phyloP scores from a whole-genome alignment of 2,888 invertebrate species.

The Shargacucullia verbasci region DNA sequence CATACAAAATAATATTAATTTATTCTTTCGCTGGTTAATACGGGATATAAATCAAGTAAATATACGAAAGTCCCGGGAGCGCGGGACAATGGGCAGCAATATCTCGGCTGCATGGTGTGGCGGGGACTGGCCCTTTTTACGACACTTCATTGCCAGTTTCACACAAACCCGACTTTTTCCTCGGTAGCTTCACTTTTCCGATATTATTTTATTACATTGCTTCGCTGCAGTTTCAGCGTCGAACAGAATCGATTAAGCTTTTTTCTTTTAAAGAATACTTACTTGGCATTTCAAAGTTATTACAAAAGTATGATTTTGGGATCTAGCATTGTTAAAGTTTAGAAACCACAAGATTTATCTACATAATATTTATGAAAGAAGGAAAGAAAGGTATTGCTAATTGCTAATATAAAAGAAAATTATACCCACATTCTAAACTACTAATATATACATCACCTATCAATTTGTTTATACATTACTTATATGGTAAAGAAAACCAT shows the following conservation, averaged over 20 bases:
- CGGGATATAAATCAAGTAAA: slow-evolving; percentile 33
- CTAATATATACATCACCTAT: no score
- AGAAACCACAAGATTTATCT: no score
- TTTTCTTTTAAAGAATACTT: slow-evolving; percentile 1
- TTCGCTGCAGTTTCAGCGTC: slow-evolving; percentile 8
- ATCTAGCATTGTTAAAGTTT: no score
- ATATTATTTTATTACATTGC: slow-evolving; percentile 26
- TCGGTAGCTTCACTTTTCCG: slow-evolving; percentile 69
- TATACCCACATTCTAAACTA: no score
- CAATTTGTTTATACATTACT: no score
- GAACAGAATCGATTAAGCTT: neutral
- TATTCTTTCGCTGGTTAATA: neutral
- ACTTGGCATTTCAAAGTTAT: no score
- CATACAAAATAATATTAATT: neutral
- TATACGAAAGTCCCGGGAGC: slow-evolving; percentile 51
- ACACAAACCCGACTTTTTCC: slow-evolving; percentile 57
- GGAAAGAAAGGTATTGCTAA: no score
- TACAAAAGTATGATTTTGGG: no score
- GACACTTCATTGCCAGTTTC: slow-evolving; percentile 65
- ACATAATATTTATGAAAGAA: no score
- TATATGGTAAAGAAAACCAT: no score
- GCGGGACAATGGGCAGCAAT: slow-evolving; percentile 58
- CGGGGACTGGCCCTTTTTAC: slow-evolving; percentile 63
- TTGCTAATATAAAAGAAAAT: no score
- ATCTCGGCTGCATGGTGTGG: slow-evolving; percentile 40